phyloP scores from a whole-genome alignment of 2,888 invertebrate species.

The Tipula lateralis region DNA sequence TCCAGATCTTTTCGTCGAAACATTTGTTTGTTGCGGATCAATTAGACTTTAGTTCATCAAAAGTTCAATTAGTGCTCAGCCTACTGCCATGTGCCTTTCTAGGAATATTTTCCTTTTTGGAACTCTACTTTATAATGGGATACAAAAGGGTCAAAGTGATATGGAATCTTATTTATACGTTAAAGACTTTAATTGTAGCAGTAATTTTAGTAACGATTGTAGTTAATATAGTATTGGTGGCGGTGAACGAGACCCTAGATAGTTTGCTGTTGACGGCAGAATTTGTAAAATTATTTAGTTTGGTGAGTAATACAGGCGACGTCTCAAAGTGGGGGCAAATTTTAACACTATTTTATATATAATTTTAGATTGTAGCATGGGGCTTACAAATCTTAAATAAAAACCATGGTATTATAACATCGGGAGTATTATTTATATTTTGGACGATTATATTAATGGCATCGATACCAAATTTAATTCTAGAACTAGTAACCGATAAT shows the following conservation, averaged over 20 bases:
- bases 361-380: neutral
- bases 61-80: neutral
- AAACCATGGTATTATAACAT: slow-evolving; percentile 26
- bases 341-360: neutral
- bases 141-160: slow-evolving; percentile 19
- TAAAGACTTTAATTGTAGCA: neutral
- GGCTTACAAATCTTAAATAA: slow-evolving; percentile 12
- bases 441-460: neutral
- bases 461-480: slow-evolving; percentile 14
- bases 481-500: neutral
- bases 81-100: slow-evolving; percentile 15
- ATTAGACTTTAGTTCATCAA: slow-evolving; percentile 11
- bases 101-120: neutral
- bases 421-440: slow-evolving; percentile 27
- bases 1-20: neutral
- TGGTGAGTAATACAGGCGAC: neutral
- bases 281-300: neutral
- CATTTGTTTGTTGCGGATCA: neutral
- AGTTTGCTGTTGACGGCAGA: neutral
- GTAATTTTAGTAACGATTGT: neutral
- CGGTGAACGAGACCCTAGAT: neutral
- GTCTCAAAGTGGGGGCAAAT: too few relatives aligned
- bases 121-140: neutral
- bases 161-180: neutral
- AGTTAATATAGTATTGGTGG: neutral